Evolutionary conservation across 35 echinoderm and acorn worm species (phyloP), one percentile per base, ranked within the genome.

Genomic region (Heliocidaris tuberculata): DNA sequence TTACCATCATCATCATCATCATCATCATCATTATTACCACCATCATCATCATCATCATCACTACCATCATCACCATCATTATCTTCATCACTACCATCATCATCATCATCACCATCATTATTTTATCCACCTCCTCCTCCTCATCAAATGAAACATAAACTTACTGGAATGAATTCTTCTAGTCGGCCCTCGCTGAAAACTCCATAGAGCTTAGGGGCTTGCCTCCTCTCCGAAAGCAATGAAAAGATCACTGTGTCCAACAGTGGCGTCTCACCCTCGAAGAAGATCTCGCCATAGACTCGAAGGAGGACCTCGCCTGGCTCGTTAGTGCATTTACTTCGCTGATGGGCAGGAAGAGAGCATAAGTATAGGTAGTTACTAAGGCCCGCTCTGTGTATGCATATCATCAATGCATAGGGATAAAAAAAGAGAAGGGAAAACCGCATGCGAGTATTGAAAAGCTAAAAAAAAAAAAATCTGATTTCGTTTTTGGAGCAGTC

Each of bases 81-180:
- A 70, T 19, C 17, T 6, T 70, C 15, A 16, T 70, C 60, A 16
- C 21, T 2, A 1, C 21, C 65, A 78, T n/a, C 65, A 78, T n/a
- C 65, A 78, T 19, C 21, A 78, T 0, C 17, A 78, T 78, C 15
- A 42, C 35, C 35, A 0, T 3, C 35, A 60, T 15, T 60, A 60
- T 13, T 60, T 60, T 42, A 42, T 42, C 35, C 0, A 1, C 35
- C 35, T 42, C 35, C 35, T 42, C 35, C 35, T 42, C 35, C 35
- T 42, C 35, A 3, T 42, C 35, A 60, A 12, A 60, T 15, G 11
- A 15, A 78, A 78, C n/a, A 2, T n/a, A 6, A 93, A 96, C 98
- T 99, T 95, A 99, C 98, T 31, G 98, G 98, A 97, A 99, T 99
- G 93, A 96, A 99, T 88, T 99, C 94, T 94, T 99, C 98, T 30